phyloP scores from a whole-genome alignment of 2,797 vertebrate species.

The Tolypeutes matacus region DNA sequence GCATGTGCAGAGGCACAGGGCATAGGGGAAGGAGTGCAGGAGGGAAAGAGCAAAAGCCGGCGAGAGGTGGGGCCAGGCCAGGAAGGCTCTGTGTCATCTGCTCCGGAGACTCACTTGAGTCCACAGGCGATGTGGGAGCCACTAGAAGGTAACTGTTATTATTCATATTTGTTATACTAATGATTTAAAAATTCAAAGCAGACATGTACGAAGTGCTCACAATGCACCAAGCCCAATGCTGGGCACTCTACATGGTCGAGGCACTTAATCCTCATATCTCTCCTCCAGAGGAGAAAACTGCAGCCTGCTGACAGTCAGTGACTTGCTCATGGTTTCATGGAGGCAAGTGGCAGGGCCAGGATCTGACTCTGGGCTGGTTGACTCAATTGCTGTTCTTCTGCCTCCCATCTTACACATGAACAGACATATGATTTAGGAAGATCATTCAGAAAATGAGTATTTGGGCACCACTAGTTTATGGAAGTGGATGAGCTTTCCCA shows the following conservation, averaged over 20 bases:
- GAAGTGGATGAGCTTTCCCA: neutral
- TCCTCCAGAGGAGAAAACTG: neutral
- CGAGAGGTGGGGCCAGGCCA: no score
- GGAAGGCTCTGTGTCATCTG: neutral
- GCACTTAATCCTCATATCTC: neutral
- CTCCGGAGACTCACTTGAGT: neutral
- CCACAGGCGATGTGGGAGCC: neutral
- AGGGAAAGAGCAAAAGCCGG: neutral
- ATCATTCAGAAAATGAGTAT: neutral
- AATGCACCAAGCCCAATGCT: neutral
- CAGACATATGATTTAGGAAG: neutral
- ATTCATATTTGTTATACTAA: neutral
- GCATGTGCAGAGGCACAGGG: neutral
- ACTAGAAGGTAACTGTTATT: neutral
- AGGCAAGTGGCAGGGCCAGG: neutral
- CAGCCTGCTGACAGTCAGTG: neutral
- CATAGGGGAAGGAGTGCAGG: accelerated
- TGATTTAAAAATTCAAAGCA: neutral
- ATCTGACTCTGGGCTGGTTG: neutral
- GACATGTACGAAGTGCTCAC: neutral
- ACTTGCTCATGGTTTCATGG: neutral
- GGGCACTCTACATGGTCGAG: neutral
- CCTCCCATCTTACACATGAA: neutral
- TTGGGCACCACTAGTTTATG: neutral
- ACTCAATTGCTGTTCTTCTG: neutral